Conservation (phyloP, 2,113 vertebrate species). For the Eulemur macaco region DNA sequence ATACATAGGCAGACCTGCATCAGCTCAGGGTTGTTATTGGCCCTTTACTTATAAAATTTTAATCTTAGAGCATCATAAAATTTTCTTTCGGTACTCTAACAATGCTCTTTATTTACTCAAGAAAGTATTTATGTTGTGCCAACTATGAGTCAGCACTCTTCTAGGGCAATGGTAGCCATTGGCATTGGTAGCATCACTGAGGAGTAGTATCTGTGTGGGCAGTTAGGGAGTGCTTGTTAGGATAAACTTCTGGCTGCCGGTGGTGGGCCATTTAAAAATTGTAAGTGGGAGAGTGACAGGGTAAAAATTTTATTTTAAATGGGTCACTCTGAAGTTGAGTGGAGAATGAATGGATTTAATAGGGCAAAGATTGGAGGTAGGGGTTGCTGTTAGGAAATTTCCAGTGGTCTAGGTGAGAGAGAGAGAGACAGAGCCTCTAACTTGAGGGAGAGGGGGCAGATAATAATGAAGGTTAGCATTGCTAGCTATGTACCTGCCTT, state of each 20-base stretch:
- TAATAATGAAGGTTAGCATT: neutral
- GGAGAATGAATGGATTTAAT: neutral
- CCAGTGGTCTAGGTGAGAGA: neutral
- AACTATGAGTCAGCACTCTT: neutral
- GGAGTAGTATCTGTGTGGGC: neutral
- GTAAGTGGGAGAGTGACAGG: neutral
- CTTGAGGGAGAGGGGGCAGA: neutral
- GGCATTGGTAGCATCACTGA: neutral
- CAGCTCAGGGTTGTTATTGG: neutral
- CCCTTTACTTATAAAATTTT: constrained; percentile 7
- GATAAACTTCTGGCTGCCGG: neutral
- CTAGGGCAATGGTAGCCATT: neutral
- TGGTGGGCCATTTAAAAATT: constrained; percentile 10
- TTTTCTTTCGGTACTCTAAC: neutral
- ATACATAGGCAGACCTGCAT: neutral
- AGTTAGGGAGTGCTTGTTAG: neutral
- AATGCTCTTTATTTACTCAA: neutral
- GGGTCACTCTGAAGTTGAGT: neutral
- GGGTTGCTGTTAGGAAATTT: constrained; percentile 27
- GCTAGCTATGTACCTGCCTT: neutral
- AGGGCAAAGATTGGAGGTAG: neutral
- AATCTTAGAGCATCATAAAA: neutral
- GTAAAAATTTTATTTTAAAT: constrained; percentile 41
- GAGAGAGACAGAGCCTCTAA: neutral
- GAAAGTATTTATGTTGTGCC: neutral